A percentile compares a stretch with the other conserved stretches of the same genome.
Evolutionary conservation across 2,113 vertebrate genomes (phyloP).

Genomic region (Antechinus flavipes): DNA sequence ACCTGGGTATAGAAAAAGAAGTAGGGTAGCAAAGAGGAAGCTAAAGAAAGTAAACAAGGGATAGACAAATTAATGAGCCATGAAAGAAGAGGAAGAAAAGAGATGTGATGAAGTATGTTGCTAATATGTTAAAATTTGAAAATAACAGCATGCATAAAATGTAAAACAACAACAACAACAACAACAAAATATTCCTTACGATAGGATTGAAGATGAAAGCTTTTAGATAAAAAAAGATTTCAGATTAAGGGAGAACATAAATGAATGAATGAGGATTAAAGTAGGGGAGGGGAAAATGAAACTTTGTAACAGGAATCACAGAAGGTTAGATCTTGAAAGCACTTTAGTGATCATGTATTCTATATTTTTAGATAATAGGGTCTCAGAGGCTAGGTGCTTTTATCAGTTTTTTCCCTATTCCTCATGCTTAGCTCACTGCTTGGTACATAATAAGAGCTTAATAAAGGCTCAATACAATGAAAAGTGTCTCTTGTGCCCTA

Average conservation of each 20-base stretch:
- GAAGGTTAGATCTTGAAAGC: background rate
- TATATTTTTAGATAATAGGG: background rate
- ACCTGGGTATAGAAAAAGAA: background rate
- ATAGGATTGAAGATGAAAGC: background rate
- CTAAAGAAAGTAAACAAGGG: background rate
- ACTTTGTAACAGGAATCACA: background rate
- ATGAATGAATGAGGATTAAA: background rate
- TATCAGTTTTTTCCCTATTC: background rate
- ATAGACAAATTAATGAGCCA: background rate
- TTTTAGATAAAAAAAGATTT: background rate
- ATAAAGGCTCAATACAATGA: background rate
- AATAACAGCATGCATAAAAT: background rate
- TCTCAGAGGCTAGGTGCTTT: background rate
- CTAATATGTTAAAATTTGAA: background rate
- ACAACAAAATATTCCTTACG: background rate
- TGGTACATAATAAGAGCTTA: background rate
- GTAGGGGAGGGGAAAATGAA: background rate
- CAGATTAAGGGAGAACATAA: background rate
- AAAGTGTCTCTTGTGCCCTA: background rate
- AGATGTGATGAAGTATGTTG: background rate
- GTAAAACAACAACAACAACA: no score
- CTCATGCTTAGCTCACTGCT: background rate
- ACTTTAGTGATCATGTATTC: background rate
- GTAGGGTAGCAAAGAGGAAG: background rate
- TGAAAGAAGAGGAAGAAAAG: background rate